Evolutionary conservation across 2,888 invertebrate genomes (phyloP).

Genomic region (Lasioglossum pauxillum): DNA sequence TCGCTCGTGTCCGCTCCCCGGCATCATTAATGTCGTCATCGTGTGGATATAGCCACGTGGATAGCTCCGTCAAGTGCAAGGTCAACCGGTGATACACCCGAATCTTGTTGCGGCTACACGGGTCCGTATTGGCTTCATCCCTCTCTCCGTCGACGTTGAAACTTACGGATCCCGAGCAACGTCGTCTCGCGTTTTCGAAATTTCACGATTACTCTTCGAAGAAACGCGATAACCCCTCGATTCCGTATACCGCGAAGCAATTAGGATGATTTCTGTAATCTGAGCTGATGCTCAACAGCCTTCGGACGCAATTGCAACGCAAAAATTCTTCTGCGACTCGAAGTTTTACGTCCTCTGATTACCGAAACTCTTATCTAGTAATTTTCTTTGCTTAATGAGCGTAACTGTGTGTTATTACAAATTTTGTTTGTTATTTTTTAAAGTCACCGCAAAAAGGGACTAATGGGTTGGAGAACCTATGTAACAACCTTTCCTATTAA

Average conservation of each 20-base stretch:
- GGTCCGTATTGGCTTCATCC: neutral
- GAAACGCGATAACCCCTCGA: neutral
- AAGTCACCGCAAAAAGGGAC: neutral
- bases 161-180: neutral
- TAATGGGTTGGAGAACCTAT: neutral
- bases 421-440: neutral
- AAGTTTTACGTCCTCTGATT: neutral
- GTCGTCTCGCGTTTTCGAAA: neutral
- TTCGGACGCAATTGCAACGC: neutral
- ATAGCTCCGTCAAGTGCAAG: constrained; percentile 62
- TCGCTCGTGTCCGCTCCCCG: constrained; percentile 3
- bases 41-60: constrained; percentile 43
- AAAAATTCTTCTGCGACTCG: neutral
- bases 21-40: constrained; percentile 51
- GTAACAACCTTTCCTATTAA: neutral
- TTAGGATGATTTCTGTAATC: constrained; percentile 1
- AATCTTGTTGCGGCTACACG: neutral
- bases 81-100: constrained; percentile 24
- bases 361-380: neutral
- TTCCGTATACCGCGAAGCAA: neutral
- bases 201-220: neutral
- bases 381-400: neutral
- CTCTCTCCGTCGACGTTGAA: neutral
- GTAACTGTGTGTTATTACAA: neutral
- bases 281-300: neutral